phyloP scores from a whole-genome alignment of 2,888 invertebrate species.

The Melitaea athalia region DNA sequence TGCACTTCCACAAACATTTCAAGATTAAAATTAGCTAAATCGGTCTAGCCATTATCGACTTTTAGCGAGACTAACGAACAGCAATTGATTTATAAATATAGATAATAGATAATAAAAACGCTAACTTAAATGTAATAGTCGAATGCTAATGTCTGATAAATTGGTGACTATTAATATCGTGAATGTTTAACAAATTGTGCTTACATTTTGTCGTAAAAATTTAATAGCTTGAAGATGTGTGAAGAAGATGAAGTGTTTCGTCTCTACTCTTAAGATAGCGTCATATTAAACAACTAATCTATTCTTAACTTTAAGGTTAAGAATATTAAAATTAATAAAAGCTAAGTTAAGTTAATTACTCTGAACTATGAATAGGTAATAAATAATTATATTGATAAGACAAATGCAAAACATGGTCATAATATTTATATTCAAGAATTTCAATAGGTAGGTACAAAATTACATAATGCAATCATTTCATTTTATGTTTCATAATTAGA shows the following conservation, averaged over 20 bases:
- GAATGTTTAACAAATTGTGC: conserved; percentile 25
- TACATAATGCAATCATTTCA: conserved; percentile 5
- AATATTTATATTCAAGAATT: conserved; percentile 17
- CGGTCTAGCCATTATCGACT: no score
- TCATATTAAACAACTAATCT: neutral
- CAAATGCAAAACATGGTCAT: conserved; percentile 10
- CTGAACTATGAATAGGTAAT: neutral
- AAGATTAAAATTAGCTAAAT: no score
- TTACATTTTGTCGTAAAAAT: conserved; percentile 17
- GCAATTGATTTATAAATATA: neutral
- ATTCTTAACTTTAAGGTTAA: neutral
- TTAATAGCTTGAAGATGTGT: neutral
- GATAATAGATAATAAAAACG: neutral
- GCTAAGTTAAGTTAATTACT: neutral
- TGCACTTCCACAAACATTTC: no score
- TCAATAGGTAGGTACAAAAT: neutral
- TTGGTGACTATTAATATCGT: conserved; percentile 14
- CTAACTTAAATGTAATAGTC: conserved; percentile 12
- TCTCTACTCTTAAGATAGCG: conserved; percentile 17
- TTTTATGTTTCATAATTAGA: neutral
- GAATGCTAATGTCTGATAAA: conserved; percentile 18
- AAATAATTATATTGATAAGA: conserved; percentile 12
- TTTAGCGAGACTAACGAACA: no score
- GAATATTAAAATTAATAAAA: neutral
- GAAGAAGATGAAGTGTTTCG: conserved; percentile 38